A percentile compares a stretch with the other conserved stretches of the same genome.
Conservation (phyloP, 2,113 vertebrate species). For the Microcebus murinus region DNA sequence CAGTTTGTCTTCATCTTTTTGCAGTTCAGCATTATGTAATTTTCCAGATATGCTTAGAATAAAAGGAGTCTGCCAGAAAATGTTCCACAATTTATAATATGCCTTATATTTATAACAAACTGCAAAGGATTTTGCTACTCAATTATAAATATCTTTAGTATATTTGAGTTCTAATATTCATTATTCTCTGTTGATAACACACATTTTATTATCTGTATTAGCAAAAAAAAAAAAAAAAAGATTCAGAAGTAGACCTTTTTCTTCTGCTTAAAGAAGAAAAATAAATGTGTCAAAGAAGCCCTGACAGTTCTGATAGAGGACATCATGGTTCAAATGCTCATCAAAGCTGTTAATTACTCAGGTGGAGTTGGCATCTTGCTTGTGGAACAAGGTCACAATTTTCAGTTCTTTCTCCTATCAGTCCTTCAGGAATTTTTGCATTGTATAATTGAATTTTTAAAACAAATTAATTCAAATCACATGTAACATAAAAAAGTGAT, state of each 20-base stretch:
- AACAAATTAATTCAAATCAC: slow-evolving; percentile 86
- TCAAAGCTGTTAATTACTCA: slow-evolving; percentile 85
- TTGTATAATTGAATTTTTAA: slow-evolving; percentile 83
- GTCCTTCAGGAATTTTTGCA: slow-evolving; percentile 81
- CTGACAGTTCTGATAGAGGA: slow-evolving; percentile 76
- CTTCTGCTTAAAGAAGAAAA: slow-evolving; percentile 28
- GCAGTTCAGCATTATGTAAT: slow-evolving; percentile 61
- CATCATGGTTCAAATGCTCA: slow-evolving; percentile 81
- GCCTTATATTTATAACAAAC: slow-evolving; percentile 18
- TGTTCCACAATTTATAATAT: neutral
- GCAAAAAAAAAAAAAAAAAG: neutral
- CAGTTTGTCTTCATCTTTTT: slow-evolving; percentile 72
- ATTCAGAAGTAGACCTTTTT: neutral
- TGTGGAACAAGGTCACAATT: slow-evolving; percentile 84
- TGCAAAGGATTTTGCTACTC: neutral
- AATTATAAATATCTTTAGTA: slow-evolving; percentile 37
- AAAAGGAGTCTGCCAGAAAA: slow-evolving; percentile 53
- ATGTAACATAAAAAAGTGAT: slow-evolving; percentile 83
- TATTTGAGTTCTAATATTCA: slow-evolving; percentile 42
- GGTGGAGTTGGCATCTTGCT: slow-evolving; percentile 83
- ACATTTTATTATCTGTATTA: slow-evolving; percentile 15
- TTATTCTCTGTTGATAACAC: neutral
- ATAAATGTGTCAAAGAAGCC: slow-evolving; percentile 53
- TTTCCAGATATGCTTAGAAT: slow-evolving; percentile 61
- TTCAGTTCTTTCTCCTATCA: slow-evolving; percentile 77